A percentile compares a stretch with the other conserved stretches of the same genome.
These are phyloP conservation scores for Synanthedon tipuliformis DNA, from an alignment of 2,888 invertebrate genomes.

Conservation along the genomic window DNA sequence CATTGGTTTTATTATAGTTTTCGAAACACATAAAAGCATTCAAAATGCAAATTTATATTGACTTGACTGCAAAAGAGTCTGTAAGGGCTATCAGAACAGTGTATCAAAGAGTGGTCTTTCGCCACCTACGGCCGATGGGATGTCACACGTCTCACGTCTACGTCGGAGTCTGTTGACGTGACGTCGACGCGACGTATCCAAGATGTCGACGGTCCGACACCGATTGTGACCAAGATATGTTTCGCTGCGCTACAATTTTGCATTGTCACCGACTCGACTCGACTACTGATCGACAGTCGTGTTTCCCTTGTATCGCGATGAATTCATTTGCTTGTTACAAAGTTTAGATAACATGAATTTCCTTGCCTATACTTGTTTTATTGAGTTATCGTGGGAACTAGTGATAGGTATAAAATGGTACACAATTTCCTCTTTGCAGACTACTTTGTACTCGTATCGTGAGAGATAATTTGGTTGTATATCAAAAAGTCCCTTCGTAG, in stretches of 20 bases:
- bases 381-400: constrained; percentile 1
- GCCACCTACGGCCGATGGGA: constrained; percentile 18
- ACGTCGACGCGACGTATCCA: constrained; percentile 21
- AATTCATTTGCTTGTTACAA: background rate
- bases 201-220: constrained; percentile 26
- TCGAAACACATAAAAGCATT: constrained; percentile 11
- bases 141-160: constrained; percentile 15
- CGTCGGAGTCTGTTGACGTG: constrained; percentile 18
- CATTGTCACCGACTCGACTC: constrained; percentile 34
- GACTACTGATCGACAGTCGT: constrained; percentile 33
- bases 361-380: constrained; percentile 4
- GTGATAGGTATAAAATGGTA: constrained; percentile 10
- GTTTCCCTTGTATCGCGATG: constrained; percentile 13
- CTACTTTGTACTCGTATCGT: constrained; percentile 31
- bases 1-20: background rate
- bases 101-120: constrained; percentile 24
- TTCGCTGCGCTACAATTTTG: constrained; percentile 32
- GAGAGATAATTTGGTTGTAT: constrained; percentile 41
- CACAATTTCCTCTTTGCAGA: constrained; percentile 15
- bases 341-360: background rate
- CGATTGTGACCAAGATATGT: constrained; percentile 51
- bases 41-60: constrained; percentile 48
- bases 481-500: constrained; percentile 26
- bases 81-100: constrained; percentile 33
- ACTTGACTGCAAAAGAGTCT: constrained; percentile 38